phyloP scores from a whole-genome alignment of 1,140 invertebrate species.

The Aphelinus certus region DNA sequence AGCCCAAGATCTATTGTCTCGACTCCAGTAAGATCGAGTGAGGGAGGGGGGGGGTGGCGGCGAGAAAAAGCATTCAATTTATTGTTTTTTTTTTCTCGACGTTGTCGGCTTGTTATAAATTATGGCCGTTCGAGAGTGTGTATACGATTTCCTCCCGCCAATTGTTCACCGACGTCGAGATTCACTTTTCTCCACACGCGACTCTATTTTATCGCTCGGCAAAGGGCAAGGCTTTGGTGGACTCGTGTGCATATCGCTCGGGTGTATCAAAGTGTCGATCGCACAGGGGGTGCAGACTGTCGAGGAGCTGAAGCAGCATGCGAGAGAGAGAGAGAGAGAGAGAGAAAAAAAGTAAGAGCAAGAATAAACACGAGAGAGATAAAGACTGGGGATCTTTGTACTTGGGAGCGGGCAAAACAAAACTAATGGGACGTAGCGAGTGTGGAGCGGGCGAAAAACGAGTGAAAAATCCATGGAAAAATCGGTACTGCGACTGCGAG shows the following conservation, averaged over 20 bases:
- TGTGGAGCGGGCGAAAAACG: neutral
- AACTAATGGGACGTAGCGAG: neutral
- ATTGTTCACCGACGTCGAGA: too few species aligned
- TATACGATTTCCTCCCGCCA: neutral
- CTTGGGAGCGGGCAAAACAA: constrained; percentile 7
- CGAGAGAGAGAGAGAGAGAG: neutral
- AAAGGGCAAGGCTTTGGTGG: too few species aligned
- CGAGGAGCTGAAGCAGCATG: neutral
- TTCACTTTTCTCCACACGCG: too few species aligned
- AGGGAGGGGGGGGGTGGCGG: too few species aligned
- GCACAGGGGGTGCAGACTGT: too few species aligned
- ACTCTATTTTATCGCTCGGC: too few species aligned
- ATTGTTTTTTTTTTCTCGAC: constrained; percentile 3
- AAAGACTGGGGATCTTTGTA: constrained; percentile 38
- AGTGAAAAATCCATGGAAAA: constrained; percentile 21
- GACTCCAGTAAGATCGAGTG: neutral
- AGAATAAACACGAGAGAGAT: constrained; percentile 30
- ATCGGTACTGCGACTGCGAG: neutral
- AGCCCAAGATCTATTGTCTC: constrained; percentile 27
- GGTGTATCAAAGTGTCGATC: too few species aligned
- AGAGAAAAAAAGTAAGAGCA: neutral
- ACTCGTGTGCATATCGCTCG: too few species aligned
- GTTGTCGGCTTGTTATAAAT: neutral
- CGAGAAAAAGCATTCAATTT: neutral
- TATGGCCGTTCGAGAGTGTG: neutral